Evolutionary conservation across 2,113 vertebrate species (phyloP), one percentile per base, ranked within the genome.

Genomic region (Gracilinanus agilis): DNA sequence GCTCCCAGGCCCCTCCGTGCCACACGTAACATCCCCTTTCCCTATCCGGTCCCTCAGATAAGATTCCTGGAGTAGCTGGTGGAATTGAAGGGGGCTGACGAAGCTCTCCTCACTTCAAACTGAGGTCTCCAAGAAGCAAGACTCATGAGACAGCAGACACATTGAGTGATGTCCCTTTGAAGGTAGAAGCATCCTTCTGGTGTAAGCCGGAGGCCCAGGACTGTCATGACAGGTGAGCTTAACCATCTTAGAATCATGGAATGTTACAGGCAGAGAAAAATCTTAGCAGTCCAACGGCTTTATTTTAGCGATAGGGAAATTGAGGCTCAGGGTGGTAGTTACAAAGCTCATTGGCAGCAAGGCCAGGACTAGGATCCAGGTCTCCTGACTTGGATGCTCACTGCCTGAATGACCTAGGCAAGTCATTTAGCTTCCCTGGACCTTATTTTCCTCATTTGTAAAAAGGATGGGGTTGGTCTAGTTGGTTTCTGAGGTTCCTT

Each of bases 201-300:
- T 40, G 16, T 9, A 40, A 83, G n/a, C 67, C n/a, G 16, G 19
- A 19, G n/a, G n/a, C n/a, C n/a, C 16, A 23, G n/a, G 34, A 40
- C 67, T 83, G n/a, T 21, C n/a, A 83, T 83, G 67, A 83, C 67
- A 83, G 16, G 19, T 83, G 67, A 40, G 1, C n/a, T 83, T 40
- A 23, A 9, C 92, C 58, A 92, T 94, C 95, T 9, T 90, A 61
- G 91, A 58, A 56, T 94, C 89, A 44, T 19, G 67, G 53, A 19
- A 53, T 40, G 6, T 92, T 91, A 89, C 44, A 40, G 24, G 53
- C 90, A 44, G 55, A 40, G 55, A 92, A 88, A 44, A 92, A 93
- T 90, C 53, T 44, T 88, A 75, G 56, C 88, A 61, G 24, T 53
- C 91, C 94, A 61, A 91, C 88, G 19, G 55, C 89, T 67, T 7